Evolutionary conservation across 1,140 invertebrate genomes (phyloP).

Genomic region (Drosophila tsacasi): DNA sequence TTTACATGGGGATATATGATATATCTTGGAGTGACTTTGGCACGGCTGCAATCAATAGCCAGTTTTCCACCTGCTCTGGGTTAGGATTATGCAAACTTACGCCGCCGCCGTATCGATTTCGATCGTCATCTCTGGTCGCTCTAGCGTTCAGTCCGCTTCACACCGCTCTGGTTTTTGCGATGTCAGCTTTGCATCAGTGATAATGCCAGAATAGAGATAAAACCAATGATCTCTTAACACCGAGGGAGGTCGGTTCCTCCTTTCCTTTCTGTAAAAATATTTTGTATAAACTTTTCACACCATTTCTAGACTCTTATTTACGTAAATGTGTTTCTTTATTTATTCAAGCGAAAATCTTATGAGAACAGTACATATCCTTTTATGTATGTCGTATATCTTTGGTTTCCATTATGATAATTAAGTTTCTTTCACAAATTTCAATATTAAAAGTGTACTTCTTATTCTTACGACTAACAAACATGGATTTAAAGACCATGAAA

Average conservation of each 20-base stretch:
- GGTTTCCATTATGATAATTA: slow-evolving; percentile 46
- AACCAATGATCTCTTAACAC: slow-evolving; percentile 34
- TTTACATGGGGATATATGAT: slow-evolving; percentile 50
- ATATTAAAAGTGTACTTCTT: slow-evolving; percentile 68
- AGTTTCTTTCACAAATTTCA: slow-evolving; percentile 57
- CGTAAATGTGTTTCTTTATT: slow-evolving; percentile 28
- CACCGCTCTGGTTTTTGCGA: slow-evolving; percentile 61
- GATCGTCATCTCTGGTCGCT: slow-evolving; percentile 42
- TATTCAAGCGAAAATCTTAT: slow-evolving; percentile 53
- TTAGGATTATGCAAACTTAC: slow-evolving; percentile 68
- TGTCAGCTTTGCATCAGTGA: slow-evolving; percentile 48
- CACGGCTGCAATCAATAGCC: slow-evolving; percentile 66
- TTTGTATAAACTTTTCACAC: background rate
- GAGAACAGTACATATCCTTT: slow-evolving; percentile 40
- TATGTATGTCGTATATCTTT: slow-evolving; percentile 53
- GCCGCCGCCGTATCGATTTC: slow-evolving; percentile 62
- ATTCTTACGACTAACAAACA: slow-evolving; percentile 55
- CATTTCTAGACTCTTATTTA: background rate
- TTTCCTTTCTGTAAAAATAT: background rate
- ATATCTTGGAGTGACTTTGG: slow-evolving; percentile 52
- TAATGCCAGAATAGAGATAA: slow-evolving; percentile 32
- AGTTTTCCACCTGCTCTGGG: slow-evolving; percentile 47
- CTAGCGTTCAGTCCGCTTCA: slow-evolving; percentile 64
- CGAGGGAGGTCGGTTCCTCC: too few species aligned
- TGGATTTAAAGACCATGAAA: slow-evolving; percentile 26